phyloP scores from a whole-genome alignment of 2,888 invertebrate genomes.

The Drosophila aldrichi region DNA sequence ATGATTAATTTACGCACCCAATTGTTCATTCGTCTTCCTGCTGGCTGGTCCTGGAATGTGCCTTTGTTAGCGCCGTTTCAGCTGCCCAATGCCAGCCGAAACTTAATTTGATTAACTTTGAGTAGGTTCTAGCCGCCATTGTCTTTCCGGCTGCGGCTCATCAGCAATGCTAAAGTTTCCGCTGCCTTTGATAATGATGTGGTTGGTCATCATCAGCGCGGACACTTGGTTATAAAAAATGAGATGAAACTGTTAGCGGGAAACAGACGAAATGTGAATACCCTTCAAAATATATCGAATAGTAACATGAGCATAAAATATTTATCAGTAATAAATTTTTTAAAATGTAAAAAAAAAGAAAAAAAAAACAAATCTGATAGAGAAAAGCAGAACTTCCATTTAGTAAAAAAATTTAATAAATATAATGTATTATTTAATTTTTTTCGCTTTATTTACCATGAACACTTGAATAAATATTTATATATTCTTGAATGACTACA shows the following conservation, averaged over 20 bases:
- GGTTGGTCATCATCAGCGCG: slow-evolving; percentile 54
- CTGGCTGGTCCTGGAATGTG: slow-evolving; percentile 13
- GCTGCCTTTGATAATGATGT: slow-evolving; percentile 64
- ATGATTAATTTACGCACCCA: slow-evolving; percentile 72
- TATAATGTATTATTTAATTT: no score
- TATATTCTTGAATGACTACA: not conserved
- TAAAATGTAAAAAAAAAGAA: no score
- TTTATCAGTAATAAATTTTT: not conserved
- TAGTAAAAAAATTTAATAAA: no score
- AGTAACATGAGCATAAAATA: not conserved
- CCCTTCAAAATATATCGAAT: slow-evolving; percentile 8
- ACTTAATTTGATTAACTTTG: slow-evolving; percentile 77
- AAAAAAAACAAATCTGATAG: no score
- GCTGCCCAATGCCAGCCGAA: slow-evolving; percentile 52
- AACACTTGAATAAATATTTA: not conserved
- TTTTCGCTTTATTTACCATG: no score
- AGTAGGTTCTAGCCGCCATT: slow-evolving; percentile 47
- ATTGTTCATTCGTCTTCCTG: slow-evolving; percentile 46
- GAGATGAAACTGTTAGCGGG: not conserved
- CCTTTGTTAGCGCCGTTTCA: slow-evolving; percentile 56
- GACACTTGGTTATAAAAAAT: slow-evolving; percentile 28
- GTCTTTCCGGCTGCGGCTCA: slow-evolving; percentile 63
- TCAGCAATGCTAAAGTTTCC: slow-evolving; percentile 35
- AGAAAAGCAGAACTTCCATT: no score
- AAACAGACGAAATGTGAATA: slow-evolving; percentile 20